These are phyloP conservation scores for Stomorhina lunata DNA, from an alignment of 2,888 invertebrate species.

Conservation along the genomic window DNA sequence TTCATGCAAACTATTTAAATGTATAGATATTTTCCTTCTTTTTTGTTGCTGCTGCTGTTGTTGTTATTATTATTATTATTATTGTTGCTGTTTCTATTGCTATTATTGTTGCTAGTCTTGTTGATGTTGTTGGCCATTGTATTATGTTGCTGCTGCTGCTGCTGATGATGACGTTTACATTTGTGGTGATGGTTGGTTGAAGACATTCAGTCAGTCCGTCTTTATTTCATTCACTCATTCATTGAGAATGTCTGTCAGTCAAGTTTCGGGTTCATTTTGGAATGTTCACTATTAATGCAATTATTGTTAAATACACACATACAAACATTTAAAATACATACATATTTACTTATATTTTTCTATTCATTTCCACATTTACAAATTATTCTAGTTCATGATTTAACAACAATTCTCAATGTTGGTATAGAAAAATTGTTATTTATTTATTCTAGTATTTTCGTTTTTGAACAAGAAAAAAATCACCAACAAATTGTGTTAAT, in stretches of 20 bases:
- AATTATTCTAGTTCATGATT: constrained; percentile 51
- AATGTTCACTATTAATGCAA: constrained; percentile 51
- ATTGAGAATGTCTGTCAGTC: neutral
- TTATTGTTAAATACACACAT: neutral
- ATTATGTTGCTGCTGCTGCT: constrained; percentile 8
- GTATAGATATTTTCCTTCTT: constrained; percentile 14
- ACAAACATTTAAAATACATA: neutral
- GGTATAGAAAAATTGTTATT: constrained; percentile 1
- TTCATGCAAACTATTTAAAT: neutral
- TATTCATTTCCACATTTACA: neutral
- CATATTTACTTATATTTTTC: neutral
- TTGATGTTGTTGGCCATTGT: constrained; percentile 47
- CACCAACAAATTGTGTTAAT: constrained; percentile 20
- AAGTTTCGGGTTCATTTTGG: neutral
- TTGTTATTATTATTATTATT: constrained; percentile 3
- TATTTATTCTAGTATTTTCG: constrained; percentile 22
- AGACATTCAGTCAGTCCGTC: constrained; percentile 20
- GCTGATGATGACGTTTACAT: neutral
- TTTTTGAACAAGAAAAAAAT: constrained; percentile 19
- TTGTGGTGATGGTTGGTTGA: constrained; percentile 8
- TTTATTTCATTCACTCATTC: neutral
- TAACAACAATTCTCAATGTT: constrained; percentile 27
- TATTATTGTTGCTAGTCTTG: neutral
- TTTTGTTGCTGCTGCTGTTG: constrained; percentile 20
- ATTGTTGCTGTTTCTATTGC: constrained; percentile 16